These are phyloP conservation scores for Andrena trimmerana DNA, from an alignment of 2,888 invertebrate genomes.

Conservation along the genomic window DNA sequence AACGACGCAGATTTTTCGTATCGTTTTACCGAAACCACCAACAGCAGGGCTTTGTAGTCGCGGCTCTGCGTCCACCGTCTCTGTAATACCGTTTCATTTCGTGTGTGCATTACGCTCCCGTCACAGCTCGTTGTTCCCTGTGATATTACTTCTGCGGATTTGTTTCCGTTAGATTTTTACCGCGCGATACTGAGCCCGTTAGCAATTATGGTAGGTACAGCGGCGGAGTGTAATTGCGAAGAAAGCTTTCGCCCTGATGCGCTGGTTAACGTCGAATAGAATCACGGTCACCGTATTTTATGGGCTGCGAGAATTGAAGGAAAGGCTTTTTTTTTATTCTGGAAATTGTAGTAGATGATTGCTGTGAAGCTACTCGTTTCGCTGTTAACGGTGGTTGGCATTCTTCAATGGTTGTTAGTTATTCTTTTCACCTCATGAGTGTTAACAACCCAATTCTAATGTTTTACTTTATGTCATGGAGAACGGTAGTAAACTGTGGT, in stretches of 20 bases:
- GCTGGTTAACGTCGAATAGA: too few relatives aligned
- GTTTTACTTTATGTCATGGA: too few relatives aligned
- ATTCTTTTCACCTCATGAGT: too few relatives aligned
- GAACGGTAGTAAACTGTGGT: too few relatives aligned
- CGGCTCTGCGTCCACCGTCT: background rate
- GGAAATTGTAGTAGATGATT: too few relatives aligned
- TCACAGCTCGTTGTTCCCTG: background rate
- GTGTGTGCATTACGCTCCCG: background rate
- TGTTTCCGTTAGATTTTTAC: background rate
- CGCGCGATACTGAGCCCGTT: background rate
- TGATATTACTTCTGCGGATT: background rate
- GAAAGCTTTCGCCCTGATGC: background rate
- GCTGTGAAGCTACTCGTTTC: too few relatives aligned
- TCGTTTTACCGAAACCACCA: background rate
- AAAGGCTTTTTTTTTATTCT: too few relatives aligned
- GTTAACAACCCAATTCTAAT: too few relatives aligned
- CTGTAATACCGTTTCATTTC: background rate
- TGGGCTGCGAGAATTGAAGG: too few relatives aligned
- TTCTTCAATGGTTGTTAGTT: too few relatives aligned
- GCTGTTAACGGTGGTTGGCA: too few relatives aligned
- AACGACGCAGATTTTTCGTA: background rate
- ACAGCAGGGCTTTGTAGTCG: background rate
- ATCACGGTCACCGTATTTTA: too few relatives aligned
- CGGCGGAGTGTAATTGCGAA: background rate
- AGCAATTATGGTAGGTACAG: background rate